A percentile compares a stretch with the other conserved stretches of the same genome.
Conservation (phyloP, 1,140 invertebrate genomes). For the Ips typographus region DNA sequence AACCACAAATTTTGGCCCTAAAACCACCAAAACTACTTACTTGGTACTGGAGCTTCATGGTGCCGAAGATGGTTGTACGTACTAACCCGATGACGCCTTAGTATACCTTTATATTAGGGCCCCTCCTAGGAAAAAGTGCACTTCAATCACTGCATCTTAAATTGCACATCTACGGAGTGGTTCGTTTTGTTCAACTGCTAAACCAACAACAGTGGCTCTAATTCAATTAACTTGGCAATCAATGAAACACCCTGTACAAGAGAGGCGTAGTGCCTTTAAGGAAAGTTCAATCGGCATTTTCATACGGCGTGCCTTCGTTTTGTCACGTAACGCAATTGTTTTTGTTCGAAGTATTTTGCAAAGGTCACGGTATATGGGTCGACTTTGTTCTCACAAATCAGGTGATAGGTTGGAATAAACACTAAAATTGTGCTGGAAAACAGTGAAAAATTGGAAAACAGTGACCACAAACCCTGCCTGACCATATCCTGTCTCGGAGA, state of each 20-base stretch:
- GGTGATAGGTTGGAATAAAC: too few relatives aligned
- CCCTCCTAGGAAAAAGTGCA: constrained; percentile 11
- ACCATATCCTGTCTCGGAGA: too few relatives aligned
- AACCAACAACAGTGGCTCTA: too few relatives aligned
- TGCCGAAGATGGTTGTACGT: neutral
- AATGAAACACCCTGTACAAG: constrained; percentile 13
- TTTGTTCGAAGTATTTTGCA: constrained; percentile 15
- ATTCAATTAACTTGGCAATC: neutral
- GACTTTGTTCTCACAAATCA: too few relatives aligned
- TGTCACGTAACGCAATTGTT: constrained; percentile 23
- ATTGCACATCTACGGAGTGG: neutral
- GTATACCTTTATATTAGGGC: constrained; percentile 20
- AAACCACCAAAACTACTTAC: too few relatives aligned
- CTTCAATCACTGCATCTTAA: neutral
- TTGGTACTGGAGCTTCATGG: too few relatives aligned
- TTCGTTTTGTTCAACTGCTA: neutral
- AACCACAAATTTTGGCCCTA: too few relatives aligned
- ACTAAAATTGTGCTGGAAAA: too few relatives aligned
- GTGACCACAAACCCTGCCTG: too few relatives aligned
- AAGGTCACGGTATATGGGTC: constrained; percentile 14
- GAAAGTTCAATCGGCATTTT: constrained; percentile 17
- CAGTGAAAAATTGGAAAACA: too few relatives aligned
- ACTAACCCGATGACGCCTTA: constrained; percentile 7
- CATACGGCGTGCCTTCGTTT: constrained; percentile 16
- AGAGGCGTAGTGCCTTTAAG: constrained; percentile 13